Base-by-base conservation (phyloP, 2,888 invertebrate genomes). In the Noctua janthina region DNA sequence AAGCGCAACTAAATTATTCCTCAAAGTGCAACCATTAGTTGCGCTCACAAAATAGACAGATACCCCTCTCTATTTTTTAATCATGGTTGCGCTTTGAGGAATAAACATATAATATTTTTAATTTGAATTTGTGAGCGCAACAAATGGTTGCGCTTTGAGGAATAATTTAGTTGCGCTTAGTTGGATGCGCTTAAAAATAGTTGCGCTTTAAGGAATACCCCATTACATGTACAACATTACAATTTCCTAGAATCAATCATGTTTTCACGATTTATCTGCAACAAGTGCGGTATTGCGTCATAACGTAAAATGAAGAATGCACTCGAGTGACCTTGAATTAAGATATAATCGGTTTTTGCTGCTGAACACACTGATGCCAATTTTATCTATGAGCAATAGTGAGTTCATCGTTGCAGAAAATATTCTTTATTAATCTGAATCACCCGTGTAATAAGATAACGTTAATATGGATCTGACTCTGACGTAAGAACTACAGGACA, bases 361-460 rank as follows among this genome's bases (percentile, higher is more conserved):
- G 74, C 68, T 83, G 70, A 76, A 81, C 81, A 82, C 80, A 83
- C 80, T 80, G 82, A 78, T 89, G 87, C 90, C 89, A 91, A 91
- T 89, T 92, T 87, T 85, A 88, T 88, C 85, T 85, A 78, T 91
- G 92, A 92, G 84, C 83, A 90, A 90, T 66, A 76, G 68, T 90
- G 91, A 91, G 87, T 89, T 91, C 91, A 91, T 91, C 90, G 66
- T 83, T 88, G 83, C 86, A 83, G 84, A 82, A 83, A 86, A 83
- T 84, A 81, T 78, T 87, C 83, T 86, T 83, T 88, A 88, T 86
- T 87, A 82, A 86, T 81, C 86, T 85, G 83, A 83, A 90, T 90
- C 82, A 83, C 75, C 72, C 49, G 35, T 77, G 70, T 76, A 77
- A 83, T 76, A 77, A 54, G 67, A 81, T 62, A 76, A 84, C 64